phyloP scores from a whole-genome alignment of 2,113 vertebrate species.

The Blennius ocellaris region DNA sequence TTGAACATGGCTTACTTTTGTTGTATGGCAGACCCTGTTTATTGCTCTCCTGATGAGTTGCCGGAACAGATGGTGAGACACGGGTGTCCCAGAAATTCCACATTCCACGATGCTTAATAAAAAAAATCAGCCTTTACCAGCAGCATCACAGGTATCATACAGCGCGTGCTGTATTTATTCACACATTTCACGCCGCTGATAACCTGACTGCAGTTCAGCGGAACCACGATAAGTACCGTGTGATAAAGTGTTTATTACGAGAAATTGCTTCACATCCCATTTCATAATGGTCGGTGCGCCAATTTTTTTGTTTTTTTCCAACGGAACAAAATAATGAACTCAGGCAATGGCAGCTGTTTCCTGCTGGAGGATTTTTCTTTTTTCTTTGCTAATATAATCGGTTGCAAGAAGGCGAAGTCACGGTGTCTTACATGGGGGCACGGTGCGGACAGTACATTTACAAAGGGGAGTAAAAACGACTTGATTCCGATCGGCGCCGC shows the following conservation, averaged over 20 bases:
- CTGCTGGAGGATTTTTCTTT: neutral
- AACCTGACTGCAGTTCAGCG: neutral
- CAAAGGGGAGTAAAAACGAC: neutral
- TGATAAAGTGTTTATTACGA: conserved; percentile 8
- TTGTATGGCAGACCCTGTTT: neutral
- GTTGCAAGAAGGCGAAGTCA: too few relatives aligned
- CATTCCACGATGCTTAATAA: conserved; percentile 38
- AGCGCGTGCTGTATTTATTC: neutral
- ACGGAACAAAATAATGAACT: conserved; percentile 5
- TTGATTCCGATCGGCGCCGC: neutral
- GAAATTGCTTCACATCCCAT: conserved; percentile 3
- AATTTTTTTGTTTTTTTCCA: neutral
- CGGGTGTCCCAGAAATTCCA: conserved; percentile 35
- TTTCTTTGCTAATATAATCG: too few relatives aligned
- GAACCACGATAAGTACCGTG: too few relatives aligned
- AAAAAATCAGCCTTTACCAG: conserved; percentile 18
- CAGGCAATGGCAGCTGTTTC: conserved; percentile 21
- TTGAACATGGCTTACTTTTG: conserved; percentile 9
- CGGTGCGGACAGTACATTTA: neutral
- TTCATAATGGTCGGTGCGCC: neutral
- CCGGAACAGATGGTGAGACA: conserved; percentile 56
- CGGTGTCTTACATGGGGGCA: neutral
- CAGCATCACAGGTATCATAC: neutral
- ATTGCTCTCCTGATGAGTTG: conserved; percentile 23
- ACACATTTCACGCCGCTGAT: neutral